Base-by-base conservation (phyloP, 2,888 invertebrate genomes). In the Rhagonycha lutea region DNA sequence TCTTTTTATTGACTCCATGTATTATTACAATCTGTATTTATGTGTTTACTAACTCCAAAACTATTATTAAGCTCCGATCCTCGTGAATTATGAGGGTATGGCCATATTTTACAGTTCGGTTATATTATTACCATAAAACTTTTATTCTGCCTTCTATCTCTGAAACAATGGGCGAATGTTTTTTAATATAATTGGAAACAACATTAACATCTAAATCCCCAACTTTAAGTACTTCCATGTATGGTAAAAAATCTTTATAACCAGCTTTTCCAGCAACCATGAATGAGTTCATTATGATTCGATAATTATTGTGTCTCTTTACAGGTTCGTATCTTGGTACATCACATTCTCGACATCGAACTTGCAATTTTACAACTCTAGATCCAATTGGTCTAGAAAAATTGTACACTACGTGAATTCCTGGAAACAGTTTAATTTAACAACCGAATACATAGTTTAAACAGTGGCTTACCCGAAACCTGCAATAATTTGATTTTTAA, bases 201-300 rank as follows among this genome's bases (percentile, higher is more conserved):
- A 89, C 86, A 77, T 90, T 89, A 79, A 89, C 89, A 82, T 92
- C 92, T 0, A 89, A 80, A 0, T 85, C 86, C 32, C 90, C 87
- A 69, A 83, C 84, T 67, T 84, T 81, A 60, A 89, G 70, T 82
- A 91, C 90, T 72, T 88, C 84, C 10, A 89, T 85, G 79, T 90
- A 87, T 0, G 89, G 82, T 0, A 87, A 83, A 61, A 91, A 79
- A 83, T 89, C 87, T 76, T 88, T 81, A 83, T 89, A 94, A 0
- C 92, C 93, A 83, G 94, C 93, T 69, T 94, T 94, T 10, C 94
- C 94, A 28, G 89, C 88, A 1, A 90, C 90, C 73, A 94, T 86
- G 83, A 91, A 94, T 81, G 88, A 88, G 69, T 91, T 89, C 2
- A 91, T 84, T 14, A 92, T 87, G 1, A 95, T 87, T 14, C 91